Base-by-base conservation (phyloP, 2,888 invertebrate genomes). In the Synergus japonicus region DNA sequence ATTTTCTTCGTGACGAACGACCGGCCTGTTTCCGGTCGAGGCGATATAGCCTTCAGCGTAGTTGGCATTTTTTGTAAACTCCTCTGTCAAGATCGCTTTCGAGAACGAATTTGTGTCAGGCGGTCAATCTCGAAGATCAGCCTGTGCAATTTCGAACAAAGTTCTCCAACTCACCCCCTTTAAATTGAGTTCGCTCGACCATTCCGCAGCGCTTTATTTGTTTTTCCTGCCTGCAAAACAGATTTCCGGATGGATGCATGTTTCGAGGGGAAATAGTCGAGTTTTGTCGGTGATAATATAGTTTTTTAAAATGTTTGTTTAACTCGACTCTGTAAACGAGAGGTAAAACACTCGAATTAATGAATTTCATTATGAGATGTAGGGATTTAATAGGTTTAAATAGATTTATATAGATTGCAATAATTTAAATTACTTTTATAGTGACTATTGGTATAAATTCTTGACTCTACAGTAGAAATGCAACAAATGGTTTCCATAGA, bases 1-100 rank as follows among this genome's bases (percentile, higher is more conserved):
- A 88, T 88, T 89, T 89, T 88, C 86, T 85, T 85, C 83, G 82
- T 86, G 87, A 89, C 84, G 86, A 86, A 87, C 85, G 85, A 84
- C 84, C 85, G 78, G 83, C 64, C 37, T 49, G 73, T 12, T 73
- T 73, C 49, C 49, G 49, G 29, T 29, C n/a, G 22, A 46, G 46
- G 22, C 29, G 49, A 69, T 69, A 69, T 69, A 54, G 54, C 49
- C 54, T 54, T 73, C 10, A 54, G 37, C 15, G 73, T 10, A 29
- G 54, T 54, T 73, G n/a, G 54, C 41, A 37, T 49, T 73, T 73
- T 54, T 73, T 49, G 37, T 37, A 4, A 18, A 44, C 12, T 8
- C 3, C 69, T n/a, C 37, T 29, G 37, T 54, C 37, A 73, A 73
- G 54, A 54, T 41, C 12, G 4, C 37, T 54, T n/a, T 73, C 9